A percentile compares a stretch with the other conserved stretches of the same genome.
phyloP scores from a whole-genome alignment of 2,113 vertebrate species.

The Ammodytes dubius region DNA sequence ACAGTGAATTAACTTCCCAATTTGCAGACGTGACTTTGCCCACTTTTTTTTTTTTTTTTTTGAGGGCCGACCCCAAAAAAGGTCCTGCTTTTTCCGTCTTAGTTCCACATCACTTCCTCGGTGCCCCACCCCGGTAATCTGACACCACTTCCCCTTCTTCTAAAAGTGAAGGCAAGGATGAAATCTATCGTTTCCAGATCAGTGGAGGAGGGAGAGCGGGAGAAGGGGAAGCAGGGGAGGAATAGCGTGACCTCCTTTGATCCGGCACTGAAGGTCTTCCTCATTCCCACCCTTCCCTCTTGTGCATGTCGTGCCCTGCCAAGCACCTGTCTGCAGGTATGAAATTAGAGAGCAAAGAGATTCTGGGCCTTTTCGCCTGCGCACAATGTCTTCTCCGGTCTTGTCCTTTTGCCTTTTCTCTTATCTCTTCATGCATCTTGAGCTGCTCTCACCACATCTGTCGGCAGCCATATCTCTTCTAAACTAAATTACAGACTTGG shows the following conservation, averaged over 20 bases:
- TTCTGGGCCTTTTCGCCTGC: slow-evolving; percentile 38
- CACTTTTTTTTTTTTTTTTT: neutral
- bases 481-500: slow-evolving; percentile 66
- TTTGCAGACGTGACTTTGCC: neutral
- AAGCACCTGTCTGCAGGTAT: slow-evolving; percentile 85
- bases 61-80: slow-evolving; percentile 10
- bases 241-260: slow-evolving; percentile 78
- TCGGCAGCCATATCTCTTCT: slow-evolving; percentile 62
- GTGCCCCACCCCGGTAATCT: slow-evolving; percentile 57
- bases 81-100: slow-evolving; percentile 35
- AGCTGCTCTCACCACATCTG: slow-evolving; percentile 59
- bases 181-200: slow-evolving; percentile 84
- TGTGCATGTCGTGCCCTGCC: slow-evolving; percentile 65
- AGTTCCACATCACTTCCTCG: slow-evolving; percentile 62
- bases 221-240: slow-evolving; percentile 9
- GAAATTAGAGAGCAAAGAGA: slow-evolving; percentile 72
- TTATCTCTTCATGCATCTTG: slow-evolving; percentile 51
- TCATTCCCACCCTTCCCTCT: slow-evolving; percentile 55
- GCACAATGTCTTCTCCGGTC: slow-evolving; percentile 48
- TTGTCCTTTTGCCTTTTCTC: slow-evolving; percentile 39
- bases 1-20: neutral
- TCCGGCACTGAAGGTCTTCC: slow-evolving; percentile 71
- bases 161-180: slow-evolving; percentile 71
- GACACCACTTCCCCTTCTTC: slow-evolving; percentile 71
- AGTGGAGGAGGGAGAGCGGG: slow-evolving; percentile 58